Conservation (phyloP, 2,888 invertebrate genomes). For the Drosophila quinaria region DNA sequence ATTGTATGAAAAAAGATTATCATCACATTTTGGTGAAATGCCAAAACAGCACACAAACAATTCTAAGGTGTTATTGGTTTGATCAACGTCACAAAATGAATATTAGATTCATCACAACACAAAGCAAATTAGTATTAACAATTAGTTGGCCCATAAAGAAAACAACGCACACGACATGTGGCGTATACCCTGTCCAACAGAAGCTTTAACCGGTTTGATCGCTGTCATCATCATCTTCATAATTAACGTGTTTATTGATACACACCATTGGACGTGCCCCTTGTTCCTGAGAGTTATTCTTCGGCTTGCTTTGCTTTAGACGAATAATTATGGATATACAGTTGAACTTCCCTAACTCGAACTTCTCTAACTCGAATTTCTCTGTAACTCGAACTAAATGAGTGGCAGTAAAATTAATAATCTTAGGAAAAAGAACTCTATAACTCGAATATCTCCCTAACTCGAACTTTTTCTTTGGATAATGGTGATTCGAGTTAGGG, state of each 20-base stretch:
- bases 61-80: slow-evolving; percentile 31
- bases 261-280: slow-evolving; percentile 12
- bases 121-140: slow-evolving; percentile 37
- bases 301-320: not conserved
- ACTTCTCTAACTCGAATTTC: no score
- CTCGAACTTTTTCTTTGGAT: no score
- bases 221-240: not conserved
- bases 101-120: slow-evolving; percentile 17
- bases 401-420: no score
- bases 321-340: not conserved
- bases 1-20: slow-evolving; percentile 18
- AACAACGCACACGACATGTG: slow-evolving; percentile 14
- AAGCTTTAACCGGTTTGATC: slow-evolving; percentile 35
- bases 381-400: no score
- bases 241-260: not conserved
- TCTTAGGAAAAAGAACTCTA: no score
- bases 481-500: no score
- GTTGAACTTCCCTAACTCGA: no score
- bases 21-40: slow-evolving; percentile 6
- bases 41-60: slow-evolving; percentile 31
- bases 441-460: no score
- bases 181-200: slow-evolving; percentile 1
- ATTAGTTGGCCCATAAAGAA: slow-evolving; percentile 38
- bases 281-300: not conserved
- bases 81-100: slow-evolving; percentile 26